Evolutionary conservation across 2,113 vertebrate species (phyloP).

Genomic region (Lucifuga dentata): DNA sequence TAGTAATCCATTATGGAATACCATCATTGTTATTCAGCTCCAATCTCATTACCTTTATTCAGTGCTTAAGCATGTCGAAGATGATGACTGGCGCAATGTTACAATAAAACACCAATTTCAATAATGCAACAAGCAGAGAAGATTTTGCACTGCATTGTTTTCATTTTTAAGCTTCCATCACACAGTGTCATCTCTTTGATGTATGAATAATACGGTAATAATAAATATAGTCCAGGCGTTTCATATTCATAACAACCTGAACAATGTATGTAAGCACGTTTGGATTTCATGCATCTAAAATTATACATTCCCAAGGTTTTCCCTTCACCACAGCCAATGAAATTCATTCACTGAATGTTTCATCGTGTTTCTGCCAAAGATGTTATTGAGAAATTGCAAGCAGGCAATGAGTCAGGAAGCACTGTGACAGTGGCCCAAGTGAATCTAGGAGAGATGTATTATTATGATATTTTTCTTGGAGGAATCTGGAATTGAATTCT

Average conservation of each 20-base stretch:
- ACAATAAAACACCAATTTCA: conserved; percentile 49
- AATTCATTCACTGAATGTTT: conserved; percentile 68
- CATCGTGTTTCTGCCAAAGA: conserved; percentile 56
- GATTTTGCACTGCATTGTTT: conserved; percentile 43
- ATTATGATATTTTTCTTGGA: conserved; percentile 76
- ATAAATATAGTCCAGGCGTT: conserved; percentile 54
- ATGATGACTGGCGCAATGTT: conserved; percentile 57
- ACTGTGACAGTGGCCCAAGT: conserved; percentile 67
- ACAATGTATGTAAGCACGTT: conserved; percentile 69
- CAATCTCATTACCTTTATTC: conserved; percentile 80
- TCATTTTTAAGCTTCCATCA: conserved; percentile 63
- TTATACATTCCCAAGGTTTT: conserved; percentile 56
- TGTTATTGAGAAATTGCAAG: conserved; percentile 71
- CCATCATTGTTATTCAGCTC: conserved; percentile 68
- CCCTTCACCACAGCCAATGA: conserved; percentile 28
- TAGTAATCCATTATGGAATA: conserved; percentile 74
- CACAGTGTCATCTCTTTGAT: conserved; percentile 47
- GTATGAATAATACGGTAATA: conserved; percentile 74
- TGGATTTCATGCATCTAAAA: conserved; percentile 75
- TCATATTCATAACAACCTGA: conserved; percentile 72
- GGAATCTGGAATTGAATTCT: conserved; percentile 79
- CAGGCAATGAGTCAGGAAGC: conserved; percentile 69
- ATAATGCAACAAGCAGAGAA: conserved; percentile 23
- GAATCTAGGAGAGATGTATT: conserved; percentile 73
- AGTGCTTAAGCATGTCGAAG: conserved; percentile 49